Conservation (phyloP, 2,888 invertebrate genomes). For the Sphaerophoria rueppellii region DNA sequence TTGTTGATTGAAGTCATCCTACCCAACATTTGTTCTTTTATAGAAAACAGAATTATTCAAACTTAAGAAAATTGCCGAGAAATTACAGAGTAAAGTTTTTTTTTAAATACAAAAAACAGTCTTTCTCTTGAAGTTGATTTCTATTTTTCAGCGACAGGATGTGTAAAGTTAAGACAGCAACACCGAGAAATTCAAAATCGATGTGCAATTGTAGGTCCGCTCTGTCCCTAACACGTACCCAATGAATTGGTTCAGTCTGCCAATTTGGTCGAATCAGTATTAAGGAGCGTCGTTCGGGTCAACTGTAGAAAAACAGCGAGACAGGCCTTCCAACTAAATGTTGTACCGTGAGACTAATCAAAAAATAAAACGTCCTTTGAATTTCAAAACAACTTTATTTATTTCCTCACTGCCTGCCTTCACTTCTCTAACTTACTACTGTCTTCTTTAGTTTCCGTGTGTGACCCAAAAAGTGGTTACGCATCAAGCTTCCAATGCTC, state of each 20-base stretch:
- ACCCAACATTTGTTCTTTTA: constrained; percentile 31
- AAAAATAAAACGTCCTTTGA: background rate
- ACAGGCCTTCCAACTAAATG: too few relatives aligned
- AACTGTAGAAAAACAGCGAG: too few relatives aligned
- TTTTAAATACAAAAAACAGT: constrained; percentile 24
- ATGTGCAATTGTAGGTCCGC: too few relatives aligned
- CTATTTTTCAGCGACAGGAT: background rate
- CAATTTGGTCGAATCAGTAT: too few relatives aligned
- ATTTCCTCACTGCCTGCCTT: constrained; percentile 4
- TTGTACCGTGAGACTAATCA: too few relatives aligned
- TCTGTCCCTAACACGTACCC: too few relatives aligned
- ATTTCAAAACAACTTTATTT: constrained; percentile 3
- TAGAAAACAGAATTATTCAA: constrained; percentile 54
- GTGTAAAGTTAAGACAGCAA: background rate
- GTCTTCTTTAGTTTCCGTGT: constrained; percentile 30
- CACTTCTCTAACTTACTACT: constrained; percentile 12
- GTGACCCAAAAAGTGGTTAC: constrained; percentile 77
- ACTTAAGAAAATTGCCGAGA: constrained; percentile 59
- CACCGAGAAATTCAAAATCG: background rate
- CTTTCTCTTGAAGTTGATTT: background rate
- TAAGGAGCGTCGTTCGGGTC: too few relatives aligned
- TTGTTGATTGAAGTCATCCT: constrained; percentile 2
- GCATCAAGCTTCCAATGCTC: constrained; percentile 78
- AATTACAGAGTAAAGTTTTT: constrained; percentile 51
- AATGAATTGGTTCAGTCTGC: too few relatives aligned